Base-by-base conservation (phyloP, 2,797 vertebrate species). In the Masticophis lateralis region DNA sequence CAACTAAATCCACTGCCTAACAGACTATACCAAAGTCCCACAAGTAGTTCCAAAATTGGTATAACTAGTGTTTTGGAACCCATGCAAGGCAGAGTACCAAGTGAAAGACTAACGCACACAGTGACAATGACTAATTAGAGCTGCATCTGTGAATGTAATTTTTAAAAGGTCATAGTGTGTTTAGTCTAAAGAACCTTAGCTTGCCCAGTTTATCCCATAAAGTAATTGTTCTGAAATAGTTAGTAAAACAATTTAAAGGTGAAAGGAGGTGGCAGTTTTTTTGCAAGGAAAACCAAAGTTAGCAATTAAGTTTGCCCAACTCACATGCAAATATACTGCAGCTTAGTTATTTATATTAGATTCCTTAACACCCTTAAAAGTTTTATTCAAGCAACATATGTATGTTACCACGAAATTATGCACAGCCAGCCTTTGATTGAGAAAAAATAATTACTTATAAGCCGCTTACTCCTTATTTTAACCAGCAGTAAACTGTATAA, bases 401-500 rank as follows among this genome's bases (percentile, higher is more conserved):
- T 98, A 98, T 97, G 97, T 98, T 98, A 98, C 98, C 98, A 98
- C 98, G 97, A 97, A 97, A 98, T 98, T 98, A 97, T 98, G 97
- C 97, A 98, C 98, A 98, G 98, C 98, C 98, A 99, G 98, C 98
- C 97, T 98, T 98, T 98, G 98, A 98, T 98, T 97, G 98, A 98
- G 97, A 98, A 98, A 92, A 98, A 98, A 98, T 98, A 97, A 98
- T 98, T 98, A 98, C 98, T 98, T 98, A 97, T 98, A 98, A 98
- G 98, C 98, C 98, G 98, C 98, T 98, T 98, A 99, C 98, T 99
- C 98, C 98, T 98, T 98, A 99, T 98, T 98, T 98, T 99, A 98
- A 99, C 99, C 99, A 98, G 98, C 98, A 99, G 98, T 98, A 98
- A 98, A 98, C 98, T 99, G 98, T 98, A 99, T 99, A 98, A 99